Evolutionary conservation across 1,140 invertebrate genomes (phyloP).

Genomic region (Solenopsis invicta): DNA sequence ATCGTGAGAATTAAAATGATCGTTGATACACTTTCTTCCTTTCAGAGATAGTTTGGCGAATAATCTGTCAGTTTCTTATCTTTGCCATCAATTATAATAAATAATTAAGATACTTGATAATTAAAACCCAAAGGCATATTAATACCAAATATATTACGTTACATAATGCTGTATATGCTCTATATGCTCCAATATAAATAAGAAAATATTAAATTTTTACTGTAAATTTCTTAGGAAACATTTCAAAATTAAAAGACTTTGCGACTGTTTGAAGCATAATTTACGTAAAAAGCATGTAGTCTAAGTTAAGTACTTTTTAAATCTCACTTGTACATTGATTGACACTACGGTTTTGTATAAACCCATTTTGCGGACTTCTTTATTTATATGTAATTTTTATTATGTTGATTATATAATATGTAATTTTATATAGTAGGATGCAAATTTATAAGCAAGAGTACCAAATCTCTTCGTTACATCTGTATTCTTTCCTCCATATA

Average conservation of each 20-base stretch:
- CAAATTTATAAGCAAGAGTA: slow-evolving; percentile 49
- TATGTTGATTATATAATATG: not conserved
- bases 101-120: slow-evolving; percentile 50
- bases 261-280: slow-evolving; percentile 38
- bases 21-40: not conserved
- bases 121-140: slow-evolving; percentile 69
- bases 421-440: slow-evolving; percentile 24
- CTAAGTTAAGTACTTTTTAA: slow-evolving; percentile 49
- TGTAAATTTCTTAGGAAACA: slow-evolving; percentile 1
- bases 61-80: not conserved
- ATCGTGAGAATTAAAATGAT: not conserved
- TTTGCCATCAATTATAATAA: slow-evolving; percentile 48
- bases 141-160: slow-evolving; percentile 66
- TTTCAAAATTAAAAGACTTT: slow-evolving; percentile 19
- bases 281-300: slow-evolving; percentile 14
- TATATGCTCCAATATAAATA: slow-evolving; percentile 17
- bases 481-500: slow-evolving; percentile 31
- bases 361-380: slow-evolving; percentile 24
- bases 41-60: not conserved
- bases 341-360: not conserved
- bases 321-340: slow-evolving; percentile 50
- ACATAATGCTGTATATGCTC: slow-evolving; percentile 26
- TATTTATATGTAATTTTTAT: slow-evolving; percentile 54
- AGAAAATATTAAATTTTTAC: slow-evolving; percentile 26
- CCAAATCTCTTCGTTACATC: slow-evolving; percentile 47